phyloP scores from a whole-genome alignment of 2,797 vertebrate species.

The Hafferia zeledoni region DNA sequence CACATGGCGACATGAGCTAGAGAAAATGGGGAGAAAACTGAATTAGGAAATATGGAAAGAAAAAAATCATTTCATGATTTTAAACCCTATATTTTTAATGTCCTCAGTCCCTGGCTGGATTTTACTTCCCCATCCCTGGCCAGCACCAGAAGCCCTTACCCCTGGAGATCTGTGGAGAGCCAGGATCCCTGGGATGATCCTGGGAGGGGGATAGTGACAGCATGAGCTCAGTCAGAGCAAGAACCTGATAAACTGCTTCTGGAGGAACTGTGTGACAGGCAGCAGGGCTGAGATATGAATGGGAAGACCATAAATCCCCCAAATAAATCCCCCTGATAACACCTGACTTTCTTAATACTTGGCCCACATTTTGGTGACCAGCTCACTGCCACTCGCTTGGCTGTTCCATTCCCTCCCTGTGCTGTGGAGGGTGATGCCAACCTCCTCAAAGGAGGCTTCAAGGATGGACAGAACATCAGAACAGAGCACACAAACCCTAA shows the following conservation, averaged over 20 bases:
- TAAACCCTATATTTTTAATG: background rate
- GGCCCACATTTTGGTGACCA: background rate
- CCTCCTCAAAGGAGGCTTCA: background rate
- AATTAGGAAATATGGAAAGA: background rate
- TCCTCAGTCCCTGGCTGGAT: background rate
- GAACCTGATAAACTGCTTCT: background rate
- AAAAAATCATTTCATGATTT: conserved; percentile 13
- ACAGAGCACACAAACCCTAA: background rate
- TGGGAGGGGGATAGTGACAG: accelerated
- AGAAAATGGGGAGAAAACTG: background rate
- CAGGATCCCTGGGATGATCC: background rate
- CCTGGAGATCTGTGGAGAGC: background rate
- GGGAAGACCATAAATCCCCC: background rate
- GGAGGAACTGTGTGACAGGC: background rate
- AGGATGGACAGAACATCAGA: accelerated
- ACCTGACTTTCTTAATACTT: background rate
- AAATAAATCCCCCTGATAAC: background rate
- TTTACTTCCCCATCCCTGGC: background rate
- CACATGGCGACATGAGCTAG: background rate
- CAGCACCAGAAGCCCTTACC: background rate
- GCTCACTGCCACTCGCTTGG: background rate
- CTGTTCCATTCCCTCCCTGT: background rate
- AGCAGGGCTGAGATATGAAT: background rate
- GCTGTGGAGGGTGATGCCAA: accelerated
- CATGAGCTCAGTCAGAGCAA: accelerated